Conservation (phyloP, 1,140 invertebrate species). For the Piezodorus guildinii region DNA sequence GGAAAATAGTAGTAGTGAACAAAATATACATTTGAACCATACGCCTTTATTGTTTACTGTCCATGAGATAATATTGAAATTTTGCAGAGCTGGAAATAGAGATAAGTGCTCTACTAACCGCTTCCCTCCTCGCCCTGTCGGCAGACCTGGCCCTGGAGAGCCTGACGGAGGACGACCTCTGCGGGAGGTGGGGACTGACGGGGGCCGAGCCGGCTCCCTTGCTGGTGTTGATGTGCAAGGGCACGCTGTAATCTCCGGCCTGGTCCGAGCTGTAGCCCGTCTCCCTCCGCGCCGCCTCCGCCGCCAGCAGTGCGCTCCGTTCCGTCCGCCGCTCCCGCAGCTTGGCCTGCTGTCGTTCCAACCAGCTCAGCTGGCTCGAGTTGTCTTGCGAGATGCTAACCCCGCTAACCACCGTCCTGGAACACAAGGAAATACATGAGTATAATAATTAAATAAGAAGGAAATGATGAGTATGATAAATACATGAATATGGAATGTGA, state of each 20-base stretch:
- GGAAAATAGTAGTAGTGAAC: no score
- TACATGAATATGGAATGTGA: no score
- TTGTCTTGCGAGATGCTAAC: constrained; percentile 25
- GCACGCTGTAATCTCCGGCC: constrained; percentile 50
- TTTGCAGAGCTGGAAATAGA: neutral
- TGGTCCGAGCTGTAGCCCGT: constrained; percentile 63
- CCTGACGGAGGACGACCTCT: constrained; percentile 43
- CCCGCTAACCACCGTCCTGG: constrained; percentile 23
- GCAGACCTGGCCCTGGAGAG: neutral
- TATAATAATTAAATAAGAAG: no score
- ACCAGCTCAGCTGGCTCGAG: constrained; percentile 51
- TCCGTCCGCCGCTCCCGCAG: constrained; percentile 55
- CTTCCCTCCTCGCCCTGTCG: neutral
- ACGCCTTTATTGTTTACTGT: no score
- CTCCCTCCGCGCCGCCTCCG: constrained; percentile 44
- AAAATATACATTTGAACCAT: no score
- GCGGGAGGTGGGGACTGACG: constrained; percentile 44
- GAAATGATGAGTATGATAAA: no score
- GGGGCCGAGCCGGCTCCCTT: constrained; percentile 36
- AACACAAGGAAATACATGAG: no score
- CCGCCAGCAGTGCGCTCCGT: constrained; percentile 34
- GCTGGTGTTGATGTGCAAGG: constrained; percentile 50
- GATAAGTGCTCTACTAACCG: neutral
- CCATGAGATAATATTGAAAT: no score
- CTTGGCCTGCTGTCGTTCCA: constrained; percentile 66